Evolutionary conservation across 2,113 vertebrate genomes (phyloP).

Genomic region (Notechis scutatus): DNA sequence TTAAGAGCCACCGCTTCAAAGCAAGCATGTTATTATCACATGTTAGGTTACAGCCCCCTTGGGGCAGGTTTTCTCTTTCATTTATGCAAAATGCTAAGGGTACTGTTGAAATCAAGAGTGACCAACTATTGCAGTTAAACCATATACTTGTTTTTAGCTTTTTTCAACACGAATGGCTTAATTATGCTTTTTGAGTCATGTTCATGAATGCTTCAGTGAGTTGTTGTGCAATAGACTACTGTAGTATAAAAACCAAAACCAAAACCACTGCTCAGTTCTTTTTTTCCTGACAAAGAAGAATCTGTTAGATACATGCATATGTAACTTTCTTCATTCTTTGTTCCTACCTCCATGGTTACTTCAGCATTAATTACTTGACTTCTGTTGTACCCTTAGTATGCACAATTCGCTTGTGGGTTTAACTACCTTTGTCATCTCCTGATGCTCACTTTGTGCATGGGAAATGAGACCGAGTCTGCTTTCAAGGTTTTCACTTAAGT

Average conservation of each 20-base stretch:
- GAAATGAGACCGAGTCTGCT: not conserved
- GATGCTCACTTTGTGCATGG: not conserved
- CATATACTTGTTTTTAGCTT: conserved; percentile 14
- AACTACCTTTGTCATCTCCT: not conserved
- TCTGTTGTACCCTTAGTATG: not conserved
- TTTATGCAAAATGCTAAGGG: not conserved
- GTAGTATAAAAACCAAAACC: not conserved
- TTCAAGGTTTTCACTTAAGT: not conserved
- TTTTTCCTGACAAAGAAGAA: not conserved
- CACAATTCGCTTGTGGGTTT: not conserved
- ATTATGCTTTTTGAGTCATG: conserved; percentile 1
- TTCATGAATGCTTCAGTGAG: conserved; percentile 7
- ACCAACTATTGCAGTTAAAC: not conserved
- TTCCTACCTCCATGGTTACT: conserved; percentile 11
- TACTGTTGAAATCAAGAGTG: not conserved
- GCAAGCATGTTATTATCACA: not conserved
- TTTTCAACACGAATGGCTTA: not conserved
- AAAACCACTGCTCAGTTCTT: not conserved
- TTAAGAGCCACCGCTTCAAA: not conserved
- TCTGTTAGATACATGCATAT: not conserved
- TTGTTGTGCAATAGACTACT: not conserved
- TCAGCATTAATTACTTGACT: not conserved
- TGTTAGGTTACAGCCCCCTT: not conserved
- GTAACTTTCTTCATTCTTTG: conserved; percentile 10
- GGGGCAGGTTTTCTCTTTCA: not conserved